phyloP scores from a whole-genome alignment of 2,888 invertebrate species.

The Phengaris alcon region DNA sequence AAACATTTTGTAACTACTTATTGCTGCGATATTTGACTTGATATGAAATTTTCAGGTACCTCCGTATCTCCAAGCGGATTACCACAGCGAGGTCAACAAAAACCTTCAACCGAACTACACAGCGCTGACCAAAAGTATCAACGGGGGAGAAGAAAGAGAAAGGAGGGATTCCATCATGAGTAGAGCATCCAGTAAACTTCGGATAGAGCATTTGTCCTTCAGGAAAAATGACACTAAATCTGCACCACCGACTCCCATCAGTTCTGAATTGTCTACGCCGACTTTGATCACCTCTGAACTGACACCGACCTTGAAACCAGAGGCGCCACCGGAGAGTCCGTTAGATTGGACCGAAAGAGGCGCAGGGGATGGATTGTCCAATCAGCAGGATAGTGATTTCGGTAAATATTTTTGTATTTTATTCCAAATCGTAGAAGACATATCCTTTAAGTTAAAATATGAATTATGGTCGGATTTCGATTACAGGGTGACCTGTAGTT shows the following conservation, averaged over 20 bases:
- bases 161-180: constrained; percentile 71
- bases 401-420: constrained; percentile 65
- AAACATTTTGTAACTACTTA: too few species aligned
- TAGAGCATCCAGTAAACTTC: constrained; percentile 66
- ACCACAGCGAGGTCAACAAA: constrained; percentile 73
- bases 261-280: constrained; percentile 49
- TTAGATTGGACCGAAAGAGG: constrained; percentile 87
- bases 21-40: too few species aligned
- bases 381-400: constrained; percentile 92
- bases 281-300: constrained; percentile 41
- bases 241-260: constrained; percentile 59
- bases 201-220: constrained; percentile 70
- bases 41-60: constrained; percentile 78
- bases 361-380: constrained; percentile 90
- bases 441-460: too few species aligned
- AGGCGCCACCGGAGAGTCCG: constrained; percentile 66
- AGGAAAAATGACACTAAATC: constrained; percentile 59
- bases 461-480: too few species aligned
- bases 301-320: constrained; percentile 48
- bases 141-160: constrained; percentile 63
- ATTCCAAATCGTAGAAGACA: not conserved
- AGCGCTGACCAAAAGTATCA: constrained; percentile 63
- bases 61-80: constrained; percentile 85
- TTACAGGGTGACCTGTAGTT: too few species aligned
- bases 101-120: constrained; percentile 71